Base-by-base conservation (phyloP, 37 sponge, comb jelly and placozoan genomes). In the Haliclona indistincta region DNA sequence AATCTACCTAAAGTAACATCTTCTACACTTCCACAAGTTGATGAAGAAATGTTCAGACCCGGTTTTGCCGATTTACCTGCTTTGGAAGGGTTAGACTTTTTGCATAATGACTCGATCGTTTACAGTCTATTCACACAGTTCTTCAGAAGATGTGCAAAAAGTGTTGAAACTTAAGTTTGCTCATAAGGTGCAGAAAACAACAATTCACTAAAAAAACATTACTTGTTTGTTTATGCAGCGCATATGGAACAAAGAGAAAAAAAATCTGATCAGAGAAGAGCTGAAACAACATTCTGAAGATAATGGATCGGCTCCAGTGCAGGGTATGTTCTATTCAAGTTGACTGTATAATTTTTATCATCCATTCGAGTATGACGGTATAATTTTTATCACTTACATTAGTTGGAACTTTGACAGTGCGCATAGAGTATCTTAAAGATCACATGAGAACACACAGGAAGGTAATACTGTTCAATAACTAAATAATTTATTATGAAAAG, bases 361-460 rank as follows among this genome's bases (percentile, higher is more conserved):
- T 55, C 43, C 17, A 19, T 71, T 47, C 25, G 5, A 70, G 23
- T 44, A 26, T 49, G 10, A 17, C 28, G 23, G 11, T 70, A 11
- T 5, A 25, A 4, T 8, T 23, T 68, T 11, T 36, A 20, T 54
- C 63, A 19, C 63, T 79, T 20, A 52, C 43, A 55, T 35, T 43
- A 91, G 92, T 91, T 76, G 92, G 78, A 19, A 52, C 52, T 19
- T 47, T 91, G 35, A 77, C 92, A 34, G 54, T 82, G 0, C 56
- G 84, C 26, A 82, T 91, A 20, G 52, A 55, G 23, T 41, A 91
- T 28, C 70, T 91, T 15, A 74, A 65, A 13, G 88, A 86, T 38
- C 92, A 91, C 75, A 73, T 91, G 75, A 81, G 66, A 49, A 72
- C 26, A 49, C 47, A 91, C 68, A 81, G 77, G 38, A 91, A 86